Evolutionary conservation across 2,888 invertebrate species (phyloP).

Genomic region (Cordilura impudica): DNA sequence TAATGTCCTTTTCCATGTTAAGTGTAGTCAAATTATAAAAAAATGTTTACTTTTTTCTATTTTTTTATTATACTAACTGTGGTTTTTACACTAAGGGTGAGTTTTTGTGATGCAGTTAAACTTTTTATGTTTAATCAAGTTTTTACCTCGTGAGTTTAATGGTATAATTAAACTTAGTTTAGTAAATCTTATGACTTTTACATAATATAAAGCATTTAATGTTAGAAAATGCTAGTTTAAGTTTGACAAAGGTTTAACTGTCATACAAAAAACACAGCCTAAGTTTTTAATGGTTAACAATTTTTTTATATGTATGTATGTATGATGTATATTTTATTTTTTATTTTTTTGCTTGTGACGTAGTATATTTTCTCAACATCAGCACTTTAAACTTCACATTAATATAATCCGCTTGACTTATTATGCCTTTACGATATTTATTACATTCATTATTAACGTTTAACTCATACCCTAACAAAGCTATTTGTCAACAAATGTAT

Average conservation of each 20-base stretch:
- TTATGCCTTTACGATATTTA: not conserved
- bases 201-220: too few species aligned
- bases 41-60: not conserved
- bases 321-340: conserved; percentile 1
- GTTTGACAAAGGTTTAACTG: too few species aligned
- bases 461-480: conserved; percentile 51
- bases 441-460: conserved; percentile 35
- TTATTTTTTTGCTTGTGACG: too few species aligned
- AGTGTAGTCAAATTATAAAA: conserved; percentile 17
- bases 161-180: too few species aligned
- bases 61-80: not conserved
- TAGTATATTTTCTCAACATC: conserved; percentile 22
- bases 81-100: not conserved
- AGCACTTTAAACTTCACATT: conserved; percentile 33
- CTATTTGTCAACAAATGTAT: conserved; percentile 52
- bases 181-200: too few species aligned
- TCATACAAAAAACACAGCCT: too few species aligned
- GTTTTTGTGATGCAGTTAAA: not conserved
- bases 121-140: too few species aligned
- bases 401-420: conserved; percentile 42
- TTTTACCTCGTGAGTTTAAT: not conserved
- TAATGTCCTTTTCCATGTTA: conserved; percentile 16
- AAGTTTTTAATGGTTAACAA: not conserved
- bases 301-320: not conserved
- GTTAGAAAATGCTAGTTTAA: too few species aligned